Conservation (phyloP, 2,797 vertebrate species). For the Protonibea diacanthus region DNA sequence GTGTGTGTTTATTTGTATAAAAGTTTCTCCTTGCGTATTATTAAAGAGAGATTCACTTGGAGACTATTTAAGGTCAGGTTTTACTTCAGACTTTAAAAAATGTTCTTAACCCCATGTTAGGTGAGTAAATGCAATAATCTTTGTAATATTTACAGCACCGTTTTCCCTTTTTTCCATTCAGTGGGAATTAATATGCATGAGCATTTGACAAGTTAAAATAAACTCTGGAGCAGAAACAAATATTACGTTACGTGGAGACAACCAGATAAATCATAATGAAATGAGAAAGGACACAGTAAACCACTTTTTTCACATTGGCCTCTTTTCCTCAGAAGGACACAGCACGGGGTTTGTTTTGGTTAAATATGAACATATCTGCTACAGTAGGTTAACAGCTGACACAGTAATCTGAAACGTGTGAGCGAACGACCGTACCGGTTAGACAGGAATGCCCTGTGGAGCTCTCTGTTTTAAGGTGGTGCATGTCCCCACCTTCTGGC, state of each 20-base stretch:
- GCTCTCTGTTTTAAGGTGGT: not conserved
- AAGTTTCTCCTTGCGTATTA: not conserved
- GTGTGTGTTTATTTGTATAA: not conserved
- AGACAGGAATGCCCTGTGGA: not conserved
- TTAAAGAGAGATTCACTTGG: not conserved
- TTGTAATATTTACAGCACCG: not conserved
- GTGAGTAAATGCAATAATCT: not conserved
- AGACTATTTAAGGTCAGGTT: not conserved
- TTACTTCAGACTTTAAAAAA: not conserved
- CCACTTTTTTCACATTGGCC: too few species aligned
- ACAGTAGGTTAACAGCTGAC: slow-evolving; percentile 2
- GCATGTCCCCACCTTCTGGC: slow-evolving; percentile 41
- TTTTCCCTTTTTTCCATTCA: not conserved
- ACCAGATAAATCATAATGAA: not conserved
- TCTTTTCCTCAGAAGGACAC: not conserved
- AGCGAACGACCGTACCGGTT: not conserved
- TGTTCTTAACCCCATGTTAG: not conserved
- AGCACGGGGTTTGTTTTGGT: not conserved
- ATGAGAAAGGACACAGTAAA: not conserved
- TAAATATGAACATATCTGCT: not conserved
- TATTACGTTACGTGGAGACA: not conserved
- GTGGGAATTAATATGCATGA: not conserved
- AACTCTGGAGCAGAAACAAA: slow-evolving; percentile 4
- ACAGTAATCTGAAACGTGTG: slow-evolving; percentile 1
- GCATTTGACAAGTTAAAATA: not conserved